These are phyloP conservation scores for Lycaena phlaeas DNA, from an alignment of 2,888 invertebrate genomes.

Conservation along the genomic window DNA sequence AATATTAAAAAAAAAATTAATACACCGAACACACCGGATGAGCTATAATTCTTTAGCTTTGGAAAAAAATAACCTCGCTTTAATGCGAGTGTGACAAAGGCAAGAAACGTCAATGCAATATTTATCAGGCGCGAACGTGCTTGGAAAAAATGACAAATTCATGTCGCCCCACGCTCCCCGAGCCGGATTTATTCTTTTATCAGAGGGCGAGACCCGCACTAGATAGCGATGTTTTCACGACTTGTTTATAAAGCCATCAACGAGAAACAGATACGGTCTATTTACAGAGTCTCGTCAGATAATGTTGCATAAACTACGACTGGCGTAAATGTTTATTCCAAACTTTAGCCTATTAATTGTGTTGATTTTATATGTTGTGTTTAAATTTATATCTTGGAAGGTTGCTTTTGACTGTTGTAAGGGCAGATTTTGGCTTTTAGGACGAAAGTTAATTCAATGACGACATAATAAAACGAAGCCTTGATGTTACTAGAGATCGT, in stretches of 20 bases:
- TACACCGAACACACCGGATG: slow-evolving; percentile 3
- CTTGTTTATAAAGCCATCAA: slow-evolving; percentile 68
- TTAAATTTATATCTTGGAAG: too few species aligned
- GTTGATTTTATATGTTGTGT: slow-evolving; percentile 2
- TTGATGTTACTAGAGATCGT: too few species aligned
- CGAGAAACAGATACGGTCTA: slow-evolving; percentile 63
- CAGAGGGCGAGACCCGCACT: slow-evolving; percentile 56
- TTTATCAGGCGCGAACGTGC: slow-evolving; percentile 69
- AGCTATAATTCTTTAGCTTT: not conserved
- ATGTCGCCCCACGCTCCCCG: slow-evolving; percentile 47
- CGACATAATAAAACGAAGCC: too few species aligned
- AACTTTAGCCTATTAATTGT: slow-evolving; percentile 20
- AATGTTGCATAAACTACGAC: slow-evolving; percentile 55
- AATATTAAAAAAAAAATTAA: too few species aligned
- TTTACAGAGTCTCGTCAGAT: slow-evolving; percentile 57
- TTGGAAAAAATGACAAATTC: slow-evolving; percentile 72
- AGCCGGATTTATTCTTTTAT: slow-evolving; percentile 65
- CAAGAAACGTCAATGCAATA: slow-evolving; percentile 63
- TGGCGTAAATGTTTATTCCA: slow-evolving; percentile 38
- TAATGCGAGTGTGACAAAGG: slow-evolving; percentile 19
- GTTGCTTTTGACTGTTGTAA: too few species aligned
- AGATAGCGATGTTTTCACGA: slow-evolving; percentile 66
- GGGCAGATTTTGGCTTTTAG: too few species aligned
- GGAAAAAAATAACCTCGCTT: not conserved
- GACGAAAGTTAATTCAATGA: too few species aligned